Evolutionary conservation across 2,113 vertebrate species (phyloP).

Genomic region (Sinosuthora webbiana): DNA sequence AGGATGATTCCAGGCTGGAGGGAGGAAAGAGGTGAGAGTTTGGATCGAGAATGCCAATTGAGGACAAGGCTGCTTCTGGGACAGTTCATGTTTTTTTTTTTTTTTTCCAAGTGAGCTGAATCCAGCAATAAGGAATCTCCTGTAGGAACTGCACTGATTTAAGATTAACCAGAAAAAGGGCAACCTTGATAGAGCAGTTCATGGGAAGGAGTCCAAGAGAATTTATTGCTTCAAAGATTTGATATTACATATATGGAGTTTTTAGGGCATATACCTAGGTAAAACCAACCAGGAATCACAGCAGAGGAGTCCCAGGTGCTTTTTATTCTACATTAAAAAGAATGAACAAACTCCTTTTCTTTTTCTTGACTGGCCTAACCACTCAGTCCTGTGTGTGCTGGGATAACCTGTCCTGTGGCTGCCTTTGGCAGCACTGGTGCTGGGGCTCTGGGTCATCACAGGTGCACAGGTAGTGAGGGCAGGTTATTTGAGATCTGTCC

Average conservation of each 20-base stretch:
- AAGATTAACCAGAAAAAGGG: constrained; percentile 70
- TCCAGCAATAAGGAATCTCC: not conserved
- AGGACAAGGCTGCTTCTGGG: not conserved
- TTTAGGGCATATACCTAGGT: constrained; percentile 26
- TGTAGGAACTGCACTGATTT: constrained; percentile 30
- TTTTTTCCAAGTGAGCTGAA: not conserved
- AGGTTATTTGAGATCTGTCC: not conserved
- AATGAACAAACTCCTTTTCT: not conserved
- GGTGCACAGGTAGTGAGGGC: not conserved
- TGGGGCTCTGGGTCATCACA: not conserved
- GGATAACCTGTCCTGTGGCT: not conserved
- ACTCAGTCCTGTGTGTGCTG: not conserved
- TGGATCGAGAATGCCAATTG: accelerated
- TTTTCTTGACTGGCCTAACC: not conserved
- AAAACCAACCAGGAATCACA: not conserved
- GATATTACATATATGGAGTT: constrained; percentile 58
- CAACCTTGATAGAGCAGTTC: constrained; percentile 46
- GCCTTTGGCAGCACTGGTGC: not conserved
- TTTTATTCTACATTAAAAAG: not conserved
- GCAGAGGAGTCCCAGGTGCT: not conserved
- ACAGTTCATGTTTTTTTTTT: not conserved
- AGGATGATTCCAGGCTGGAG: not conserved
- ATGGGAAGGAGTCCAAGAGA: constrained; percentile 41
- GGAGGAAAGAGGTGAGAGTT: not conserved
- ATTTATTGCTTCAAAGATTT: constrained; percentile 70